Percentiles rank a stretch among this genome's conserved stretches.
Evolutionary conservation across 2,888 invertebrate species (phyloP).

Genomic region (Dynastes grantii): DNA sequence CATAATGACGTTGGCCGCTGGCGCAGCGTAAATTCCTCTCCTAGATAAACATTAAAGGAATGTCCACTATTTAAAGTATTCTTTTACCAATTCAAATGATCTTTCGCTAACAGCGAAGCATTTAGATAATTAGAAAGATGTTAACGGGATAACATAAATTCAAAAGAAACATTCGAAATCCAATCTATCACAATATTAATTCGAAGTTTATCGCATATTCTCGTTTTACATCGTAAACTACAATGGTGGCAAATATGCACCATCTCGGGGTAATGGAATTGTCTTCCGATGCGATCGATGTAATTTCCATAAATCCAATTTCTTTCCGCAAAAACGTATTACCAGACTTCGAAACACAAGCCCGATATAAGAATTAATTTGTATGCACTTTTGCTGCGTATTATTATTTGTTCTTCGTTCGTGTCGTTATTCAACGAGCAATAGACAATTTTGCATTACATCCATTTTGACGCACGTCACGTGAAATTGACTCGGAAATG

Average conservation of each 20-base stretch:
- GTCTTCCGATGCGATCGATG: constrained; percentile 4
- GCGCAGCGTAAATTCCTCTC: too few relatives aligned
- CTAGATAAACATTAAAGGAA: too few relatives aligned
- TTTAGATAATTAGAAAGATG: too few relatives aligned
- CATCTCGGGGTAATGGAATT: not conserved
- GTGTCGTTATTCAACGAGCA: not conserved
- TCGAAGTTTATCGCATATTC: not conserved
- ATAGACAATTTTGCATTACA: constrained; percentile 16
- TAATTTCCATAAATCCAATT: constrained; percentile 23
- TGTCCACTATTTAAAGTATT: too few relatives aligned
- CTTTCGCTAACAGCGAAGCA: too few relatives aligned
- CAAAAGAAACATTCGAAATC: too few relatives aligned
- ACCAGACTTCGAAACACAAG: constrained; percentile 13
- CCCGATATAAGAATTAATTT: constrained; percentile 24
- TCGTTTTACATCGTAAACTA: not conserved
- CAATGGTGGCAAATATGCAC: constrained; percentile 1
- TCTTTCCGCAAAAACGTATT: constrained; percentile 14
- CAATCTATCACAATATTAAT: too few relatives aligned
- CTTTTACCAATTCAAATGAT: too few relatives aligned
- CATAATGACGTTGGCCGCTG: too few relatives aligned
- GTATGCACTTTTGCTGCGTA: constrained; percentile 15
- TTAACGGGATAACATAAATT: too few relatives aligned
- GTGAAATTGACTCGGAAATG: constrained; percentile 41
- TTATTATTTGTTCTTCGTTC: constrained; percentile 3
- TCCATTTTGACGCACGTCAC: constrained; percentile 28